Base-by-base conservation (phyloP, 2,888 invertebrate species). In the Agrotis puta region DNA sequence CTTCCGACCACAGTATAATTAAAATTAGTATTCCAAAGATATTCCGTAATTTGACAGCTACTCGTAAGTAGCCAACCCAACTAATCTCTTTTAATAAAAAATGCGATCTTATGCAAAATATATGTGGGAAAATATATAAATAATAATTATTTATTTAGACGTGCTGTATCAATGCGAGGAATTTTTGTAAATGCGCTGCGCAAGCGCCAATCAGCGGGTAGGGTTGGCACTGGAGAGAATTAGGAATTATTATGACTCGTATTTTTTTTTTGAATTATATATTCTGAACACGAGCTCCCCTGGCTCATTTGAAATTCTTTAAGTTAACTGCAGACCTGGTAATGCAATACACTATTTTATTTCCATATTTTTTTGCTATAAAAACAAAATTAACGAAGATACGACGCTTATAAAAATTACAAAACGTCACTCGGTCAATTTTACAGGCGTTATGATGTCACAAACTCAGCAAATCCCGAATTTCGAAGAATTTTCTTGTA, bases 131-230 rank as follows among this genome's bases (percentile, higher is more conserved):
- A 74, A 70, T 63, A 51, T 79, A 68, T 68, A 72, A 79, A 79
- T 79, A 78, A 77, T 78, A 75, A 83, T 78, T 56, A 83, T 68
- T 83, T 74, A 78, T 81, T 77, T 65, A 53, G 70, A 74, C 74
- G 68, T 76, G 76, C 63, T 88, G 91, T 93, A 92, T 93, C 92
- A 91, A 91, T 88, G 88, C 89, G 83, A 88, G 90, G 91, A 91
- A 92, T 93, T 94, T 84, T 94, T 93, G 89, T 92, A 92, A 93
- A 93, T 92, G 92, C 92, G 91, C 92, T 91, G 90, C 88, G 91
- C 91, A 92, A 91, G 92, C 93, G 92, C 88, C 90, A 90, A 90
- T 92, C 91, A 89, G 73, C 61, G 24, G 7, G 2, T 81, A 94
- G 93, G 94, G 94, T 51, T 94, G 91, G n/a, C 89, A 76, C 82